Conservation (phyloP, 2,797 vertebrate genomes). For the Ispidina lecontei region DNA sequence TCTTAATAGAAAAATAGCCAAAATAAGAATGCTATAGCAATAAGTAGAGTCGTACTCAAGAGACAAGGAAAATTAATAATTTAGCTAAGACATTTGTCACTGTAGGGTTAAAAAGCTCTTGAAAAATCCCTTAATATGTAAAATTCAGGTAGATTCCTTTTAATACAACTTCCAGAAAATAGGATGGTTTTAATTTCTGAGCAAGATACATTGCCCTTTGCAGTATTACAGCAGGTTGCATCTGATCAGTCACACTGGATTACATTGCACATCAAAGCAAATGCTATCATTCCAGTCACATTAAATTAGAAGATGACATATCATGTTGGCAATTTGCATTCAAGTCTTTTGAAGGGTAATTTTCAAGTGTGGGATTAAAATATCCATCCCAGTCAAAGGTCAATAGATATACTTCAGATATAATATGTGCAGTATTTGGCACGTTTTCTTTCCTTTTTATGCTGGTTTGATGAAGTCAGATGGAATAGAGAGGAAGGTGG, state of each 20-base stretch:
- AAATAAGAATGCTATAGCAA: not conserved
- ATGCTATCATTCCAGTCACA: slow-evolving; percentile 67
- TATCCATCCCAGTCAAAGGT: slow-evolving; percentile 57
- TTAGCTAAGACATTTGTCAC: not conserved
- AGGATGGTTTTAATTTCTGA: slow-evolving; percentile 25
- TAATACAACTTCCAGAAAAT: not conserved
- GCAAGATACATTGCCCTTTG: slow-evolving; percentile 30
- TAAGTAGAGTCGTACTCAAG: not conserved
- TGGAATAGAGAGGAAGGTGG: not conserved
- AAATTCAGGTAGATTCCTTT: not conserved
- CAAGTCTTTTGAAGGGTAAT: slow-evolving; percentile 65
- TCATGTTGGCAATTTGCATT: slow-evolving; percentile 65
- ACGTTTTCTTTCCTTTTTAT: not conserved
- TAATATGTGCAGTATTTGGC: slow-evolving; percentile 25
- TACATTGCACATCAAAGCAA: slow-evolving; percentile 57
- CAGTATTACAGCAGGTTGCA: slow-evolving; percentile 43
- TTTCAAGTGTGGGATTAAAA: slow-evolving; percentile 69
- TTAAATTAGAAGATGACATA: slow-evolving; percentile 64
- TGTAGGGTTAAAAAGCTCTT: not conserved
- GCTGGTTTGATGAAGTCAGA: not conserved
- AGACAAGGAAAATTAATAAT: not conserved
- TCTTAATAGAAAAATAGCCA: not conserved
- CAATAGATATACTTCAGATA: slow-evolving; percentile 50
- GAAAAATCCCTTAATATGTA: not conserved
- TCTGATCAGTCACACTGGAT: slow-evolving; percentile 58